Base-by-base conservation (phyloP, 2,888 invertebrate species). In the Thera obeliscata region DNA sequence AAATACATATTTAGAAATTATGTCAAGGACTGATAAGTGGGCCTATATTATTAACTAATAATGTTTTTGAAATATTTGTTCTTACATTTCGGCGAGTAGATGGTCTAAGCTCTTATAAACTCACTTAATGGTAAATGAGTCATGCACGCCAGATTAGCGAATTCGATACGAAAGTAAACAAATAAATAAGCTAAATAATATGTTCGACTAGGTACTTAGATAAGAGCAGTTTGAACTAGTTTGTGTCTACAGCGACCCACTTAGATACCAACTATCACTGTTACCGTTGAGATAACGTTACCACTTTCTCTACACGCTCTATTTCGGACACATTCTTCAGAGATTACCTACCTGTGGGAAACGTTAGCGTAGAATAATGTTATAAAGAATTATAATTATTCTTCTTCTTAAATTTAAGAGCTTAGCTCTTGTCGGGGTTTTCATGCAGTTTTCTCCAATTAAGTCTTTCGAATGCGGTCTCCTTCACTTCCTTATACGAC, bases 251-350 rank as follows among this genome's bases (percentile, higher is more conserved):
- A 79, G 77, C 86, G 91, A 87, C 90, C 92, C 79, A 93, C 87
- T 84, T 91, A 90, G 92, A 92, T 92, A 91, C 79, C 68, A 77
- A 78, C 84, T 90, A 89, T 90, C 90, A 80, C 81, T 78, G 82
- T 81, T 83, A 81, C 78, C 87, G 88, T 88, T 87, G 85, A 83
- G 80, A 74, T 78, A 78, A 80, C 79, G 77, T 52, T 57, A 49
- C 79, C 80, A 87, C 90, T 91, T 91, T 91, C 90, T 87, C 91
- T 88, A 74, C 78, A 76, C 75, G 80, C 80, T 84, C 83, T 70
- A 85, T 84, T 86, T 86, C 72, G 74, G 5, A 74, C 57, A 58
- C 49, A 52, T 61, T 62, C 49, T 49, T 56, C 3, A 7, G 22
- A 41, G 50, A 33, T 8, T 9, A 35, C 1, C 54, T 9, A 11